These are phyloP conservation scores for Drosophila sordidula DNA, from an alignment of 2,888 invertebrate species.

Conservation along the genomic window DNA sequence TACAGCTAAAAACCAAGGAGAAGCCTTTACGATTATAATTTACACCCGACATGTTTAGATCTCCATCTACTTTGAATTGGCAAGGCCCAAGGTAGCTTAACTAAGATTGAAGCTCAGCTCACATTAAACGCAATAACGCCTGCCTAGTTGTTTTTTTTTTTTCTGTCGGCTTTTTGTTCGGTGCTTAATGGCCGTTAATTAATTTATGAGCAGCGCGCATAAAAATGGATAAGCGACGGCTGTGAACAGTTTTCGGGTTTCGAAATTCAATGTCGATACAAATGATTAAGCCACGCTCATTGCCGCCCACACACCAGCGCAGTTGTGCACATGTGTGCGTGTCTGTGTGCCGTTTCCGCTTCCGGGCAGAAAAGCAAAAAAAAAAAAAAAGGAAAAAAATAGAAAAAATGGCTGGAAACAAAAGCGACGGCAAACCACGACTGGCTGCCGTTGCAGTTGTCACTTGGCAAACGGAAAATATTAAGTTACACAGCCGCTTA, in stretches of 20 bases:
- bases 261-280: constrained; percentile 28
- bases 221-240: not conserved
- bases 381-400: too few relatives aligned
- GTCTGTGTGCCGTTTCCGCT: constrained; percentile 60
- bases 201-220: constrained; percentile 14
- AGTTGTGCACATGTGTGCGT: constrained; percentile 8
- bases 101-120: not conserved
- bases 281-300: constrained; percentile 29
- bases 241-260: constrained; percentile 3
- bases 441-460: constrained; percentile 42
- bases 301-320: not conserved
- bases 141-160: not conserved
- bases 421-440: constrained; percentile 44
- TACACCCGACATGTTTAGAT: not conserved
- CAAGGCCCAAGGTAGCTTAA: too few relatives aligned
- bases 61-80: not conserved
- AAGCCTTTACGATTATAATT: not conserved
- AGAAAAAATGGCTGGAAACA: constrained; percentile 35
- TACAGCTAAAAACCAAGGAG: too few relatives aligned
- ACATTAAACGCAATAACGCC: not conserved
- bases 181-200: constrained; percentile 19
- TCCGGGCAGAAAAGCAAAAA: constrained; percentile 43
- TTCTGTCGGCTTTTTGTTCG: constrained; percentile 9
- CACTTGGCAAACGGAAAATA: constrained; percentile 68
- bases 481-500: constrained; percentile 58